Base-by-base conservation (phyloP, 1,140 invertebrate genomes). In the Lepidurus apus region DNA sequence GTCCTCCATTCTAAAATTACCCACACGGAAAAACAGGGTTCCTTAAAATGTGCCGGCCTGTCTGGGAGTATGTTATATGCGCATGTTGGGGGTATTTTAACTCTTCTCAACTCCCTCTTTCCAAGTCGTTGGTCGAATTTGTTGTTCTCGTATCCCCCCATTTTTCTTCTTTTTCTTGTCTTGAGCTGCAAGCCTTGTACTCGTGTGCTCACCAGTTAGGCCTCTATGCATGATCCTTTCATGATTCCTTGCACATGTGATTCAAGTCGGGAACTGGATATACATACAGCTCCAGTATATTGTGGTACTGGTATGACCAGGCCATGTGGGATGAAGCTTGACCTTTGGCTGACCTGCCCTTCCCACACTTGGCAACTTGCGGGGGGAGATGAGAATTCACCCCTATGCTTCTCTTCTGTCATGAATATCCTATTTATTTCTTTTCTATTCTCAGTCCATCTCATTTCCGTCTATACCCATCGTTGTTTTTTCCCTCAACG, bases 381-480 rank as follows among this genome's bases (percentile, higher is more conserved):
- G 53, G 53, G 53, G 53, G 53, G 53, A 65, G 53, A 65, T 21
- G 53, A 65, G 53, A 65, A 65, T 65, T 65, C 53, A 65, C 53
- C 53, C 53, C 53, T 13, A 65, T 65, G 53, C 21, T 65, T 65
- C 53, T 65, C 53, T 65, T 65, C 53, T 65, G 53, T 65, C 53
- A 65, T 65, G 53, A 65, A 65, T 65, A 65, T 65, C 53, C 53
- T 65, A 65, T 65, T 65, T 65, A 65, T 65, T 65, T 65, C 53
- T 65, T 65, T 65, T 65, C 53, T 13, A 65, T 13, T 65, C 53
- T 65, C 53, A 21, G 17, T 65, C 53, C 53, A 65, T 65, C 53
- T 65, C 53, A 65, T 65, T 65, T 65, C 53, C 53, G n/a, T 65
- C 13, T 65, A 9, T 11, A 7, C 53, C 53, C 13, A n/a, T 65